phyloP scores from a whole-genome alignment of 2,797 vertebrate genomes.

The Peromyscus aztecus region DNA sequence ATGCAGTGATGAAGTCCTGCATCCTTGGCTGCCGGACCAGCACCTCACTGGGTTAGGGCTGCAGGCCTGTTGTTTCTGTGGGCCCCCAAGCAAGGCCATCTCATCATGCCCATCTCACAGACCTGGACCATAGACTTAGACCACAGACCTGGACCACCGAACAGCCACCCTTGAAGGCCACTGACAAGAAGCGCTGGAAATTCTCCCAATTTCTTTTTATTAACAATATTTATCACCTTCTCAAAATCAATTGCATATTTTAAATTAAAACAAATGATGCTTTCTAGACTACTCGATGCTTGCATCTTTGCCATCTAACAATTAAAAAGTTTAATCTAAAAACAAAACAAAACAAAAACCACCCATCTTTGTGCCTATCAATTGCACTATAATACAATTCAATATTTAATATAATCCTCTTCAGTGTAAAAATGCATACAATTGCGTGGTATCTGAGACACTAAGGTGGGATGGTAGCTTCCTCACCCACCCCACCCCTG shows the following conservation, averaged over 20 bases:
- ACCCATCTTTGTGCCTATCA: conserved; percentile 83
- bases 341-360: conserved; percentile 66
- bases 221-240: conserved; percentile 89
- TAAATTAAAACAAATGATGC: conserved; percentile 89
- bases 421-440: conserved; percentile 86
- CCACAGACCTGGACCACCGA: conserved; percentile 77
- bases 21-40: neutral
- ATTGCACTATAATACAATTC: conserved; percentile 88
- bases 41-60: rapidly evolving
- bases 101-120: conserved; percentile 54
- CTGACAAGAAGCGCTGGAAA: conserved; percentile 84
- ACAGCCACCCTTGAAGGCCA: conserved; percentile 80
- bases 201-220: conserved; percentile 85
- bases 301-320: conserved; percentile 85
- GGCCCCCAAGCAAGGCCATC: conserved; percentile 35
- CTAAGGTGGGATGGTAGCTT: conserved; percentile 81
- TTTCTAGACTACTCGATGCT: conserved; percentile 86
- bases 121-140: conserved; percentile 56
- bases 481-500: conserved; percentile 69
- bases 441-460: conserved; percentile 83
- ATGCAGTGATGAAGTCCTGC: rapidly evolving
- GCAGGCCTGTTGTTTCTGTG: neutral
- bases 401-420: conserved; percentile 88
- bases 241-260: conserved; percentile 89
- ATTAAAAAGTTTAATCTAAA: conserved; percentile 83